A percentile compares a stretch with the other conserved stretches of the same genome.
Conservation (phyloP, 2,797 vertebrate genomes). For the Fundulus diaphanus region DNA sequence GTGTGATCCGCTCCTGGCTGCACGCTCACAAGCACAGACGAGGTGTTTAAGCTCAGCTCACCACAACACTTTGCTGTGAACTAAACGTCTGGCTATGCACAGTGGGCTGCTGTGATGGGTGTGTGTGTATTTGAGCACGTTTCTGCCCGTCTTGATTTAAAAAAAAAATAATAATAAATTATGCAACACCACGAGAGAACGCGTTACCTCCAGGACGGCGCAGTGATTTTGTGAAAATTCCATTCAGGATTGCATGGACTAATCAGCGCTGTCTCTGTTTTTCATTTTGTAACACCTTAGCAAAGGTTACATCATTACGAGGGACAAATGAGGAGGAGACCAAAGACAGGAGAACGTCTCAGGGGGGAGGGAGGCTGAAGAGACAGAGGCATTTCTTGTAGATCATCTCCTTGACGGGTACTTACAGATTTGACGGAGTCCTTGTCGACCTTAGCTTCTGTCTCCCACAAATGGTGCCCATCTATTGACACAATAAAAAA, state of each 20-base stretch:
- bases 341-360: conserved; percentile 46
- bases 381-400: conserved; percentile 31
- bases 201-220: conserved; percentile 53
- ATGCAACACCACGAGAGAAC: conserved; percentile 45
- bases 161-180: no score
- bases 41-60: conserved; percentile 54
- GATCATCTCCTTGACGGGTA: conserved; percentile 48
- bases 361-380: conserved; percentile 32
- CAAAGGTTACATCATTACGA: conserved; percentile 80
- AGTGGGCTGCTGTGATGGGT: background rate
- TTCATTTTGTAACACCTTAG: conserved; percentile 69
- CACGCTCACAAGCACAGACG: conserved; percentile 32
- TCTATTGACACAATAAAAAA: conserved; percentile 75
- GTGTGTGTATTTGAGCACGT: conserved; percentile 1
- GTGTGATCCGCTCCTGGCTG: conserved; percentile 46
- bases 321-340: conserved; percentile 67
- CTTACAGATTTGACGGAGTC: conserved; percentile 95
- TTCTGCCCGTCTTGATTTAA: background rate
- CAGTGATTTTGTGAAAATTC: conserved; percentile 77
- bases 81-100: conserved; percentile 57
- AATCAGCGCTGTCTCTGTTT: conserved; percentile 63
- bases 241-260: conserved; percentile 78
- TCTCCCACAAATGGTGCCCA: conserved; percentile 98
- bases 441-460: conserved; percentile 95
- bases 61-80: conserved; percentile 49